A percentile compares a stretch with the other conserved stretches of the same genome.
Evolutionary conservation across 37 sponge, comb jelly and placozoan species (phyloP).

Genomic region (Bolinopsis microptera): DNA sequence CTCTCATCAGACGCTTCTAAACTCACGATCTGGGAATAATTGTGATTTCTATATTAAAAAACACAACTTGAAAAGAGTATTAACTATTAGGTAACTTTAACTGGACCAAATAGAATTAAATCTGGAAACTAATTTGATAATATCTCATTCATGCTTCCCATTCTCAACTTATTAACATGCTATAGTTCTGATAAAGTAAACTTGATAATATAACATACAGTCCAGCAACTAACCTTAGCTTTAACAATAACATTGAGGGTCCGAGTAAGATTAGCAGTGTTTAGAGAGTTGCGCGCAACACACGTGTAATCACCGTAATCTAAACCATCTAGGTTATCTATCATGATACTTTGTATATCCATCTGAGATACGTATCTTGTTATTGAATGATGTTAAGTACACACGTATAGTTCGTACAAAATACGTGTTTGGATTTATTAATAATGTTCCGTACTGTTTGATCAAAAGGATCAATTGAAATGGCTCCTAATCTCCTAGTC

Average conservation of each 20-base stretch:
- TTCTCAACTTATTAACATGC: too few species aligned
- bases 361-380: not conserved
- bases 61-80: too few species aligned
- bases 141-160: too few species aligned
- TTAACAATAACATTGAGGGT: constrained; percentile 21
- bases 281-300: constrained; percentile 16
- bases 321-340: not conserved
- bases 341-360: not conserved
- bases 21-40: not conserved
- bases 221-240: not conserved
- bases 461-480: too few species aligned
- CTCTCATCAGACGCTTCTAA: constrained; percentile 43
- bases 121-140: too few species aligned
- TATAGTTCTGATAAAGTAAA: too few species aligned
- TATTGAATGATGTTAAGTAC: not conserved
- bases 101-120: too few species aligned
- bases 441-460: too few species aligned
- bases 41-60: not conserved
- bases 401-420: not conserved
- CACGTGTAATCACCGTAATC: constrained; percentile 56
- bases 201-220: not conserved
- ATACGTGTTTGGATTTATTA: too few species aligned
- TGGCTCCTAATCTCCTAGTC: too few species aligned
- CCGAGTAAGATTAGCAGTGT: not conserved
- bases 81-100: too few species aligned